phyloP scores from a whole-genome alignment of 2,797 vertebrate genomes.

The Spheniscus humboldti region DNA sequence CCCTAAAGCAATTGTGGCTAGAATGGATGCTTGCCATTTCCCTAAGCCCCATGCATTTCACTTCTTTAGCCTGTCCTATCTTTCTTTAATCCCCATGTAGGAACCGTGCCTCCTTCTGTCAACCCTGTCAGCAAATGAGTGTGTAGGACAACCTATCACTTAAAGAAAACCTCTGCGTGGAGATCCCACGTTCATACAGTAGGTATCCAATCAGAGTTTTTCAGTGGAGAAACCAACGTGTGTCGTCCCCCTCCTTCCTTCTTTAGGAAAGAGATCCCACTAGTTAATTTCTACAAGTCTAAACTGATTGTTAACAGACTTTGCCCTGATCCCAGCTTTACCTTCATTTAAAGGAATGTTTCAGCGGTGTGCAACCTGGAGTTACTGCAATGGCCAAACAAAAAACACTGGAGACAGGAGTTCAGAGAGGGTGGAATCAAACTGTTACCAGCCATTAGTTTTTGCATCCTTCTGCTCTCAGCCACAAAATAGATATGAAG shows the following conservation, averaged over 20 bases:
- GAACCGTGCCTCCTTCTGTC: not conserved
- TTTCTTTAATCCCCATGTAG: not conserved
- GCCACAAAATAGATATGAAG: not conserved
- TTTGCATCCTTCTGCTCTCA: not conserved
- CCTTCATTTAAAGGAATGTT: conserved; percentile 6
- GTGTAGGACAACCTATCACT: not conserved
- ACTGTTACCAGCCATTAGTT: not conserved
- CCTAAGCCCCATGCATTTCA: not conserved
- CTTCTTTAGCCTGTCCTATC: not conserved
- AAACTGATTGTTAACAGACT: conserved; percentile 10
- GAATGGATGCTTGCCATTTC: not conserved
- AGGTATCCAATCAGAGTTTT: not conserved
- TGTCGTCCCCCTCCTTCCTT: not conserved
- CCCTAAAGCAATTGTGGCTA: not conserved
- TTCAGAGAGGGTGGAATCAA: not conserved
- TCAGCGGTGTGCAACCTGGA: not conserved
- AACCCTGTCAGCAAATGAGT: not conserved
- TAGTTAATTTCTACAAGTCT: conserved; percentile 12
- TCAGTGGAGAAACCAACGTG: not conserved
- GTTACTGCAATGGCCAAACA: not conserved
- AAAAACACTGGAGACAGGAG: not conserved
- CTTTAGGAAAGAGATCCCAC: not conserved
- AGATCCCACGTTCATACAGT: not conserved
- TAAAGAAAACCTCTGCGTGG: not conserved
- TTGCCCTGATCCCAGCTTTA: not conserved